Evolutionary conservation across 1,140 invertebrate genomes (phyloP).

Genomic region (Diachasmimorpha longicaudata): DNA sequence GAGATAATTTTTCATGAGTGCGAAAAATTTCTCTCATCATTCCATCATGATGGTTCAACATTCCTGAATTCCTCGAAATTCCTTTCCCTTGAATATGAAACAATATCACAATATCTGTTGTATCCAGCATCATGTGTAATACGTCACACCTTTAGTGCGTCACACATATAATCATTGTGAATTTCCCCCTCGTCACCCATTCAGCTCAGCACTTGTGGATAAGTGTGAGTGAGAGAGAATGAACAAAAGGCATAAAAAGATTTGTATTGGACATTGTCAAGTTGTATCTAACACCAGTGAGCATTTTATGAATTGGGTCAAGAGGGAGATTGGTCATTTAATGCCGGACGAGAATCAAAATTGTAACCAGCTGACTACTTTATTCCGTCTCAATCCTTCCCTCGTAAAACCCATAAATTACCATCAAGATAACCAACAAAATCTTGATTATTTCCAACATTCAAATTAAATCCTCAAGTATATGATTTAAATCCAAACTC

Average conservation of each 20-base stretch:
- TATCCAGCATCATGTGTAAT: neutral
- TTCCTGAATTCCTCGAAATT: no score
- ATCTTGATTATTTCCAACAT: no score
- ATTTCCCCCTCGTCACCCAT: neutral
- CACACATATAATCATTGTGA: neutral
- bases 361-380: neutral
- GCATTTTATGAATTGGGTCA: constrained; percentile 51
- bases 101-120: no score
- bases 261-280: neutral
- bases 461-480: no score
- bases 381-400: neutral
- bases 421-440: neutral
- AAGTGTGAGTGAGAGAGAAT: neutral
- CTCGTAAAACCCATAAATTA: neutral
- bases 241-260: neutral
- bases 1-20: no score
- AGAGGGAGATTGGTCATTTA: constrained; percentile 52
- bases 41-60: no score
- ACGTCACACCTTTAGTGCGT: neutral
- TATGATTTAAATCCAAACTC: no score
- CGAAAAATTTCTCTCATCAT: no score
- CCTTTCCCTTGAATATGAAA: no score
- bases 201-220: neutral
- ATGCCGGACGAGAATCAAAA: constrained; percentile 33
- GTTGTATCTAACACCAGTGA: constrained; percentile 35